Conservation (phyloP, 2,888 invertebrate species). For the Ochlodes sylvanus region DNA sequence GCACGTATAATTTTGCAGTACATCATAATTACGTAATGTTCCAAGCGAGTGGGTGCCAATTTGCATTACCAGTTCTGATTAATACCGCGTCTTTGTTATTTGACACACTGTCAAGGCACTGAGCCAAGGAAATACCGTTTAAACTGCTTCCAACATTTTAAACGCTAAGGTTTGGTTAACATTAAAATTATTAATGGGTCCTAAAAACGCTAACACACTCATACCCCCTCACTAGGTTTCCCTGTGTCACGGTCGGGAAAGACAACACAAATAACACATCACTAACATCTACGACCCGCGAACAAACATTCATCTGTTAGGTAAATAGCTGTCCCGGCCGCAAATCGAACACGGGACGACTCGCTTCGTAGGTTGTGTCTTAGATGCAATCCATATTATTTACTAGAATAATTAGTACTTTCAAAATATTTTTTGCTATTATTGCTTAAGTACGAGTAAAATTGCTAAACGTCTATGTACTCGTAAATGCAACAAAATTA, state of each 20-base stretch:
- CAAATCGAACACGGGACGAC: too few species aligned
- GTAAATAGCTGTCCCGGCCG: too few species aligned
- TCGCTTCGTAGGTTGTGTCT: too few species aligned
- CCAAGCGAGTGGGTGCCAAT: constrained; percentile 62
- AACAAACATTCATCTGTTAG: too few species aligned
- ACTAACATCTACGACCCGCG: too few species aligned
- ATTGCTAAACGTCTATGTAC: not conserved
- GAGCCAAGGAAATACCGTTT: constrained; percentile 65
- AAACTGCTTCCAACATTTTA: constrained; percentile 56
- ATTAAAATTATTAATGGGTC: too few species aligned
- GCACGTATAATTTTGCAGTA: constrained; percentile 28
- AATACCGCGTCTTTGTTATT: constrained; percentile 65
- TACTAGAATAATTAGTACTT: not conserved
- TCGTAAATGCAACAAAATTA: not conserved
- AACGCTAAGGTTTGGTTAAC: not conserved
- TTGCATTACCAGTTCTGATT: constrained; percentile 66
- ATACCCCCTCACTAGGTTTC: too few species aligned
- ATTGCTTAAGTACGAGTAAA: not conserved
- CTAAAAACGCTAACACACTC: too few species aligned
- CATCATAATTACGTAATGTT: constrained; percentile 41
- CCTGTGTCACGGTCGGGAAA: too few species aligned
- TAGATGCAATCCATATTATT: too few species aligned
- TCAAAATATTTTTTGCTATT: not conserved
- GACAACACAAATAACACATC: too few species aligned
- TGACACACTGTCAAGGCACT: constrained; percentile 74